Conservation (phyloP, 2,888 invertebrate genomes). For the Pheosia tremula region DNA sequence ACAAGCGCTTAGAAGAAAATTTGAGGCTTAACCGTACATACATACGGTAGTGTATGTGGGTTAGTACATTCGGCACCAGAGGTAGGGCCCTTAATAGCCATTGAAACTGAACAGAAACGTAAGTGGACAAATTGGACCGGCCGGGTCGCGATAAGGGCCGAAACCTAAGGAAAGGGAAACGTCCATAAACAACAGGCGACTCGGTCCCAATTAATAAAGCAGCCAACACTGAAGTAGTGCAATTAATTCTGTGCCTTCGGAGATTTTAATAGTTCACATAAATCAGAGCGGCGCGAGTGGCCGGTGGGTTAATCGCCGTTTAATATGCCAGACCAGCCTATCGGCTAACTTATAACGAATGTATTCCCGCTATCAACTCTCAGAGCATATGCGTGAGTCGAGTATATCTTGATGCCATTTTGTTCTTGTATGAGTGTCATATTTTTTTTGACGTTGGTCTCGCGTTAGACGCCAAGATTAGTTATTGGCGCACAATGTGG, state of each 20-base stretch:
- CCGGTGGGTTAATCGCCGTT: conserved; percentile 83
- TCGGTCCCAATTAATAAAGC: conserved; percentile 83
- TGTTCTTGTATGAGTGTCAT: conserved; percentile 5
- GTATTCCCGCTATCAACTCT: conserved; percentile 46
- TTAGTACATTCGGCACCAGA: conserved; percentile 55
- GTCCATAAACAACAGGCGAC: conserved; percentile 81
- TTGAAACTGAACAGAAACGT: conserved; percentile 78
- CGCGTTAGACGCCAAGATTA: conserved; percentile 7
- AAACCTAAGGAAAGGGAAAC: conserved; percentile 68
- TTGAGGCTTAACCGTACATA: conserved; percentile 13
- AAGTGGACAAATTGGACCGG: conserved; percentile 80
- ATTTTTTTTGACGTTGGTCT: neutral
- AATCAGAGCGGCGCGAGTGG: conserved; percentile 67
- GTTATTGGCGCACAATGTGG: conserved; percentile 30
- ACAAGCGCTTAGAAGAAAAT: neutral
- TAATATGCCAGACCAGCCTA: conserved; percentile 74
- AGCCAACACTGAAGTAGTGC: conserved; percentile 80
- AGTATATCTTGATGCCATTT: conserved; percentile 11
- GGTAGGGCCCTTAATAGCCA: conserved; percentile 78
- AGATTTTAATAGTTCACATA: conserved; percentile 84
- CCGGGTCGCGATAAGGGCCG: conserved; percentile 77
- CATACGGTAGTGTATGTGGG: conserved; percentile 27
- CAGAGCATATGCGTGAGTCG: conserved; percentile 42
- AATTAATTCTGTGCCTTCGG: conserved; percentile 83
- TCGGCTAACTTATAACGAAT: conserved; percentile 31